These are phyloP conservation scores for human (Homo sapiens) DNA, from an alignment of 2,113 vertebrate genomes.

Conservation along the genomic window GRCh38 chr12:61475501-61476000, in stretches of 20 bases:
- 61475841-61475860: too few species aligned
- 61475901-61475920: too few species aligned
- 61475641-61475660: not conserved
- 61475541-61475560: not conserved
- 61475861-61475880: too few species aligned
- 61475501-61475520: fast-evolving
- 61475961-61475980: too few species aligned
- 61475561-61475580: fast-evolving
- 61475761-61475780: not conserved
- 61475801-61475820: not conserved
- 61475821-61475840: not conserved
- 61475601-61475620: not conserved
- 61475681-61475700: not conserved
- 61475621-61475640: not conserved
- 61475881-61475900: too few species aligned
- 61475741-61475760: not conserved
- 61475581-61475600: not conserved
- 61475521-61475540: not conserved
- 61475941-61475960: too few species aligned
- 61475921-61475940: too few species aligned
- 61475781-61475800: not conserved
- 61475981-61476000: too few species aligned
- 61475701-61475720: not conserved
- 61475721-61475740: not conserved
- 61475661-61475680: not conserved